phyloP scores from a whole-genome alignment of 2,888 invertebrate species.

The Eristalis arbustorum region DNA sequence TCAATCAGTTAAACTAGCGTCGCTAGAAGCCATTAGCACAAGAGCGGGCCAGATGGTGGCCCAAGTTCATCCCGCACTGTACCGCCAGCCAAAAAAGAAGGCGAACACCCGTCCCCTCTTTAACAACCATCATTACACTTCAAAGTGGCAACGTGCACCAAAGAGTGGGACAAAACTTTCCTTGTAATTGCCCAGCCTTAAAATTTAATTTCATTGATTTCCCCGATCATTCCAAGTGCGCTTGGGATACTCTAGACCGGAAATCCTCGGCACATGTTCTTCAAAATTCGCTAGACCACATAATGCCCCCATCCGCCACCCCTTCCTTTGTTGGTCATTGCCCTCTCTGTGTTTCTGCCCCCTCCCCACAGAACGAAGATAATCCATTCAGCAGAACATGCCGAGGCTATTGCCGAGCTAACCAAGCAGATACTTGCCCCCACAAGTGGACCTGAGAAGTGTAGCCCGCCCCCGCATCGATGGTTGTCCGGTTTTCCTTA shows the following conservation, averaged over 20 bases:
- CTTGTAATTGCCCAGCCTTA: background rate
- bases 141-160: background rate
- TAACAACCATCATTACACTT: background rate
- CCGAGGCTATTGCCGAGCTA: conserved; percentile 13
- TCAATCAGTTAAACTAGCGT: too few species aligned
- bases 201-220: conserved; percentile 39
- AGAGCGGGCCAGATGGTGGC: too few species aligned
- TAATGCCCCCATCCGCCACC: background rate
- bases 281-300: conserved; percentile 24
- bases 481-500: conserved; percentile 25
- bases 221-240: background rate
- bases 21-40: too few species aligned
- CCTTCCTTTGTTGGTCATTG: background rate
- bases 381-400: background rate
- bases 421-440: background rate
- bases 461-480: background rate
- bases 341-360: background rate
- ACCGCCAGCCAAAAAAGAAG: too few species aligned
- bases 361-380: background rate
- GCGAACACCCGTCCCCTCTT: too few species aligned
- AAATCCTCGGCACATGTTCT: conserved; percentile 26
- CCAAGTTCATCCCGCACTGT: too few species aligned
- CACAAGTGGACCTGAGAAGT: background rate
- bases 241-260: background rate
- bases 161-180: background rate